Evolutionary conservation across 2,113 vertebrate genomes (phyloP), one percentile per base, ranked within the genome.

Genomic region (Zosterops pallidus): DNA sequence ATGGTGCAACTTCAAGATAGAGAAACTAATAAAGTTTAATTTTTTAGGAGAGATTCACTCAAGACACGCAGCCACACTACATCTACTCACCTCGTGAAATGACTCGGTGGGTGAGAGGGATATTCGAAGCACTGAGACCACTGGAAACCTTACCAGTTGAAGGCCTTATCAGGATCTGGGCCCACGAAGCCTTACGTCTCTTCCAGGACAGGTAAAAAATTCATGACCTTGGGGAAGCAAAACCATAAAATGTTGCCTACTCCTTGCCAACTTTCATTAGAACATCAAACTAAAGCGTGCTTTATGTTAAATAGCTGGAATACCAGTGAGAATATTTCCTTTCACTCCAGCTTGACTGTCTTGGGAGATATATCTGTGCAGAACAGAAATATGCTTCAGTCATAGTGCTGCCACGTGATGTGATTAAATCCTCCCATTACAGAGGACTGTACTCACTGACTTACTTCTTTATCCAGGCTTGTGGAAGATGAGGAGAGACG

Each of bases 81-180:
- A 99, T 99, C 96, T 99, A 99, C 91, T 99, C 99, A 8, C 99
- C 99, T 92, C 98, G 99, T 96, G 99, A 99, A 96, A 99, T 99
- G 99, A 99, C 99, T 14, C 98, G 99, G 31, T 99, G 99, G 99
- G 99, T 99, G 41, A 98, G 99, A 87, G 99, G 99, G 0, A 99
- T 99, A 96, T 99, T 99, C 0, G 99, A 99, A 96, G 99, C 99
- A 1, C 95, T 99, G 76, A 98, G 99, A 31, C 99, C 99, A 6
- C 97, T 99, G n/a, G 99, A 99, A 96, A 99, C 99, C 0, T 97
- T 99, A 26, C 98, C 99, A 26, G 99, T 99, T 31, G 99, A 99
- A 97, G 99, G 99, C 15, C 98, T 99, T 57, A 99, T 99, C 78
- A 98, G 99, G 83, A 99, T 99, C 80, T 99, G 99, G 99, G 99